Base-by-base conservation (phyloP, 2,888 invertebrate genomes). In the Zelleria hepariella region DNA sequence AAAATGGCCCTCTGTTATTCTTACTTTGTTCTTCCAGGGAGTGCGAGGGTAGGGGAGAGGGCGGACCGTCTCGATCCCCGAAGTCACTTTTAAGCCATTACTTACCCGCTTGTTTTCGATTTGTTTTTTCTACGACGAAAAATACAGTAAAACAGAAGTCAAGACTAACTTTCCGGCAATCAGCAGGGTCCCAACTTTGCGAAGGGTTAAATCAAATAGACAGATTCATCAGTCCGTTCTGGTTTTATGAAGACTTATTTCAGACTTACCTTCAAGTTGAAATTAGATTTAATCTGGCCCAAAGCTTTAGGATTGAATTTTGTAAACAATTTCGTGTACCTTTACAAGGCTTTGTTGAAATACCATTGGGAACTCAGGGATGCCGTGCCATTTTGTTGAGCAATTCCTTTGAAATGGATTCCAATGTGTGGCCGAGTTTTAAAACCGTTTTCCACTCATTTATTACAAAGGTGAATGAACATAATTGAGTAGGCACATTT, bases 171-270 rank as follows among this genome's bases (percentile, higher is more conserved):
- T 87, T 86, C 73, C 75, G 81, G 85, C 84, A 88, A 88, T 87
- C 88, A 87, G 83, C 80, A 78, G 75, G 73, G 77, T 15, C 73
- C 78, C 70, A 84, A 86, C 82, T 85, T 81, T 68, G 74, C 71
- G 75, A 80, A 81, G 85, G 86, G 87, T 87, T 86, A 86, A 88
- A 88, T 88, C 87, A 87, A 88, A 87, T 86, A 86, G 66, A 64
- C 65, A 65, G 66, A 64, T 63, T 66, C 66, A 66, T 66, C 66
- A 66, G 66, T 62, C 66, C 66, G 86, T 83, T 84, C 83, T 82
- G 82, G 85, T 88, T 86, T 86, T 87, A 87, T 86, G 86, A 86
- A 87, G 87, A 87, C 86, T 88, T 87, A 87, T 88, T 87, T 86
- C 80, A 85, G 87, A 86, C 86, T 88, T 88, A 86, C 86, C 87